These are phyloP conservation scores for Oostethus manadensis DNA, from an alignment of 2,113 vertebrate species.

Conservation along the genomic window DNA sequence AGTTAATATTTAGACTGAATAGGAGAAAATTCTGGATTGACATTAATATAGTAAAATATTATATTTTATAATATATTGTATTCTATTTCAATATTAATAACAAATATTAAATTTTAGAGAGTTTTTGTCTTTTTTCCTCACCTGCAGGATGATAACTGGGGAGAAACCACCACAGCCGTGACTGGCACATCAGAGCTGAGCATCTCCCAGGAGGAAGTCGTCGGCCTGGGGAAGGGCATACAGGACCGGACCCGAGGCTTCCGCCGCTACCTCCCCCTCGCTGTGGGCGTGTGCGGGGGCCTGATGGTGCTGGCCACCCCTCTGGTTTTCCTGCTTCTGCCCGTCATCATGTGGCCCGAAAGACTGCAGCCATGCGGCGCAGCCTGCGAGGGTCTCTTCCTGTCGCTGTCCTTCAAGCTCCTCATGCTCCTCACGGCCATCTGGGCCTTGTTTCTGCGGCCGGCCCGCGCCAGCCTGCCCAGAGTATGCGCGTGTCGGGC, in stretches of 20 bases:
- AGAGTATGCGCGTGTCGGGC: slow-evolving; percentile 87
- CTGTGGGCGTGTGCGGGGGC: slow-evolving; percentile 74
- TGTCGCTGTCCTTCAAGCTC: slow-evolving; percentile 92
- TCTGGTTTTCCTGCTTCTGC: slow-evolving; percentile 86
- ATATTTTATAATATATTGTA: no score
- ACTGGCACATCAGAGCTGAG: slow-evolving; percentile 90
- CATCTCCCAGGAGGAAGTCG: slow-evolving; percentile 88
- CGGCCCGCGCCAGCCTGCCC: slow-evolving; percentile 77
- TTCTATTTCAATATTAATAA: no score
- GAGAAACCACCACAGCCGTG: slow-evolving; percentile 89
- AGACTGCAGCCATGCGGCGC: slow-evolving; percentile 84
- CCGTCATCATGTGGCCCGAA: slow-evolving; percentile 84
- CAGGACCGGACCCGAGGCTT: slow-evolving; percentile 80
- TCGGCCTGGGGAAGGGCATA: slow-evolving; percentile 78
- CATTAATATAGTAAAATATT: no score
- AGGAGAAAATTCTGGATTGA: no score
- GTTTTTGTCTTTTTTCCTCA: no score
- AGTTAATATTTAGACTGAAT: background rate
- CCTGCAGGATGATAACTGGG: slow-evolving; percentile 89
- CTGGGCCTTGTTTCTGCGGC: slow-evolving; percentile 90
- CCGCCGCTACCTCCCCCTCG: slow-evolving; percentile 81
- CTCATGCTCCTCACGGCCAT: slow-evolving; percentile 88
- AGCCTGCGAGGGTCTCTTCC: slow-evolving; percentile 91
- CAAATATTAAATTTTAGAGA: no score
- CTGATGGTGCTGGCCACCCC: slow-evolving; percentile 87